Evolutionary conservation across 2,797 vertebrate genomes (phyloP), one percentile per base, ranked within the genome.

Genomic region (Bryconaethiops microstoma): DNA sequence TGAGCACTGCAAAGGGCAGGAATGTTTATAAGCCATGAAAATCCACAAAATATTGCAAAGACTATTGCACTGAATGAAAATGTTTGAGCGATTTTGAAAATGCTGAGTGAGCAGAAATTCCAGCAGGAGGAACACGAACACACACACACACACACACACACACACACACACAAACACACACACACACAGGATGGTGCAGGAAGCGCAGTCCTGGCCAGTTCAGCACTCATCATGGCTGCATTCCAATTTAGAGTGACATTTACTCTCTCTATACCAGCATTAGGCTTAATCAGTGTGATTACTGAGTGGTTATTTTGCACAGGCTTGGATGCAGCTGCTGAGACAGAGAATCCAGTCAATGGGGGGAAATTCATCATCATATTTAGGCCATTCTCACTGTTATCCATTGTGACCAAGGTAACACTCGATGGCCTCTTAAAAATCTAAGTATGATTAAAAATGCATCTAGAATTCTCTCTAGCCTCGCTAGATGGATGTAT

Each of bases 151-250:
- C 60, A 57, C 39, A 16, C 68, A 52, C 63, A 64, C 48, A 13
- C 70, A 57, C 50, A 17, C 50, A 74, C 50, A 74, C 62, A 29
- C 45, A 71, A 60, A 74, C 71, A 50, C 45, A 70, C 25, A 35
- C 39, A 10, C 68, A 72, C 68, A 10, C 62, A 74, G 23, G 79
- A 80, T 42, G 21, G 39, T 59, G 64, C 79, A 80, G 79, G 74
- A 81, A 70, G 68, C 45, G 21, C 59, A 64, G 74, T 45, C 29
- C 7, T 25, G 39, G 80, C 80, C 74, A 76, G 65, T 70, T 76
- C 21, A 71, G 59, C 50, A 63, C 74, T 72, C 80, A 72, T 55
- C 21, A 29, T 81, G 80, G 80, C 74, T n/a, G 68, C 45, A 23
- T 71, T 72, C 80, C 74, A 81, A 39, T 10, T 55, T 21, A 63